Percentiles rank a stretch among this genome's conserved stretches.
These are phyloP conservation scores for Linnaemya vulpina DNA, from an alignment of 2,888 invertebrate genomes.

Conservation along the genomic window DNA sequence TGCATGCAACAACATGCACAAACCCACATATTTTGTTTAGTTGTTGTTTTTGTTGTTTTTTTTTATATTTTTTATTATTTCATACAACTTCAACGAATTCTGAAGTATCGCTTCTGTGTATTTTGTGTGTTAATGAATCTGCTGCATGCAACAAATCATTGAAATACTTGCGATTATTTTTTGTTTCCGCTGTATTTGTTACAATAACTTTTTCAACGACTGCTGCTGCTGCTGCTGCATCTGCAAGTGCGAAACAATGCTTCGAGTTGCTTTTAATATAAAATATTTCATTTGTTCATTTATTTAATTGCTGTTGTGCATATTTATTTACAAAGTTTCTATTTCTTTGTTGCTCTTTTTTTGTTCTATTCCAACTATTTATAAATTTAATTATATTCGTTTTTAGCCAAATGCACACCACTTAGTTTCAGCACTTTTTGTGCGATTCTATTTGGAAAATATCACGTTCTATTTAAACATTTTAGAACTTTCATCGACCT, in stretches of 20 bases:
- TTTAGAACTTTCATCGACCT: conserved; percentile 31
- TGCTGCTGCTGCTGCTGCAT: conserved; percentile 31
- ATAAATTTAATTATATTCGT: conserved; percentile 27
- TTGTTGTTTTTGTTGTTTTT: neutral
- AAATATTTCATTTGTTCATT: conserved; percentile 58
- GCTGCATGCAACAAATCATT: conserved; percentile 57
- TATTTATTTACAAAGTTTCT: conserved; percentile 38
- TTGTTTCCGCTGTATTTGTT: conserved; percentile 2
- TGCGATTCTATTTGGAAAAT: conserved; percentile 26
- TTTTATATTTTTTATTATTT: neutral
- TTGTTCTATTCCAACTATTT: conserved; percentile 6
- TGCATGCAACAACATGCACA: neutral
- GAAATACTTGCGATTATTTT: neutral
- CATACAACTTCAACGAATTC: conserved; percentile 18
- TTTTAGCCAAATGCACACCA: neutral
- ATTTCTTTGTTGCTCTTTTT: conserved; percentile 4
- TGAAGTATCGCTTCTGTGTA: neutral
- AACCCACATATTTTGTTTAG: neutral
- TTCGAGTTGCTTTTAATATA: conserved; percentile 28
- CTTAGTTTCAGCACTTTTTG: conserved; percentile 4
- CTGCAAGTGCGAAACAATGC: conserved; percentile 47
- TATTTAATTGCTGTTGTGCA: conserved; percentile 58
- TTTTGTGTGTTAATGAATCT: conserved; percentile 52
- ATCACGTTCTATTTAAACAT: conserved; percentile 47
- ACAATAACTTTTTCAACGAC: conserved; percentile 32